Evolutionary conservation across 2,113 vertebrate species (phyloP), one percentile per base, ranked within the genome.

Genomic region (Sceloporus tristichus): DNA sequence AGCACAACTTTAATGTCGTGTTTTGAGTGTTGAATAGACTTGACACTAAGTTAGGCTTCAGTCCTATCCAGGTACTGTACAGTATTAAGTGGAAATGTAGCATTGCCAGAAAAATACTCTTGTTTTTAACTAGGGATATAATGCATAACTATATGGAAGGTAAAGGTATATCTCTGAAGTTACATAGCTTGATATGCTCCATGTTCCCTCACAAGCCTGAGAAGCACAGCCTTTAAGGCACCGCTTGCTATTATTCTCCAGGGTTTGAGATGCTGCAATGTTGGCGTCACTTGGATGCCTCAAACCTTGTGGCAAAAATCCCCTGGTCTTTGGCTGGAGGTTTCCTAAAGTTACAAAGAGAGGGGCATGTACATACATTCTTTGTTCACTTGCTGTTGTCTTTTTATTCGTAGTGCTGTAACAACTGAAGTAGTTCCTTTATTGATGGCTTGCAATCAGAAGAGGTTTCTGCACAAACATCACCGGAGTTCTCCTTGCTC

Each of bases 11-110:
- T 23, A 66, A 59, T 13, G 34, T 80, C 38, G 68, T 80, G 9
- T 78, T 91, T 88, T 90, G 59, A 34, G 78, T 87, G 59, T 88
- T 82, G 88, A 94, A 84, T 79, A 71, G 78, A 81, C 59, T 85
- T 54, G 42, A 54, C n/a, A 1, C n/a, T 68, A 16, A 79, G 76
- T 7, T 59, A 4, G 4, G 19, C 19, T 59, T 25, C 38, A 1
- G 4, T 76, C 34, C 18, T 10, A 1, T 1, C 0, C 42, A 54
- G 79, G 87, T n/a, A 1, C 82, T 34, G 0, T 38, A 0, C 81
- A 48, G 66, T 6, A 21, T 82, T 87, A 76, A n/a, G 0, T 34
- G 54, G 66, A 19, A 34, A 68, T 5, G 84, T 1, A 54, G 82
- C 80, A 1, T 23, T 91, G 79, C 80, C 9, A 53, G 38, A 34